A percentile compares a stretch with the other conserved stretches of the same genome.
These are phyloP conservation scores for Callospermophilus lateralis DNA, from an alignment of 2,113 vertebrate genomes.

Conservation along the genomic window DNA sequence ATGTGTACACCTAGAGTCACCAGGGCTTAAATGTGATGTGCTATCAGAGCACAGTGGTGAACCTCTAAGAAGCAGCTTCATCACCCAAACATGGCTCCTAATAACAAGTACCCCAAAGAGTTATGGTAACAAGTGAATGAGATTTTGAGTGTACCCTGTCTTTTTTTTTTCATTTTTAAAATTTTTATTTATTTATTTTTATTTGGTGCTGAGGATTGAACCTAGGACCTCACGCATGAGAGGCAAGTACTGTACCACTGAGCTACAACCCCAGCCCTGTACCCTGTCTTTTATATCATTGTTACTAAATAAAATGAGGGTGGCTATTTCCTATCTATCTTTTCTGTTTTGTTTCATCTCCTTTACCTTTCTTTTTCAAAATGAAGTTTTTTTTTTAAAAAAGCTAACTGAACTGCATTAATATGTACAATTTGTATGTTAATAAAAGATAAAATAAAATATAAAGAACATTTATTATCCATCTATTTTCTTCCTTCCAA, in stretches of 20 bases:
- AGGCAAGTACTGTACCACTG: no score
- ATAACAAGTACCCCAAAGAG: not conserved
- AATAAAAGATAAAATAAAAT: not conserved
- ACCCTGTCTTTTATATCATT: not conserved
- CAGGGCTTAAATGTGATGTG: not conserved
- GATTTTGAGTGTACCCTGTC: not conserved
- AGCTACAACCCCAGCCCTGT: no score
- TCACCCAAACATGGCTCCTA: not conserved
- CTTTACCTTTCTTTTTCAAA: conserved; percentile 36
- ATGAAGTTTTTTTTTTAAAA: not conserved
- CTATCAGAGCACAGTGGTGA: not conserved
- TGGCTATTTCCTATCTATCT: not conserved
- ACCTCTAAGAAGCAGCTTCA: not conserved
- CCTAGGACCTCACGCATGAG: no score
- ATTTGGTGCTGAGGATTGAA: no score
- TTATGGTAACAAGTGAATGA: not conserved
- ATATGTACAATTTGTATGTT: not conserved
- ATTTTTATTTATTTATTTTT: no score
- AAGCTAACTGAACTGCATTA: not conserved
- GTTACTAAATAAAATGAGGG: not conserved
- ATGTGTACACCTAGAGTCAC: not conserved
- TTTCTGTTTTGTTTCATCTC: not conserved
- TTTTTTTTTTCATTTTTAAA: not conserved
- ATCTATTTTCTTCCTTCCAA: not conserved
- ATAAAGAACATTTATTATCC: not conserved